Evolutionary conservation across 2,113 vertebrate species (phyloP).

Genomic region (Hemiprocne comata): DNA sequence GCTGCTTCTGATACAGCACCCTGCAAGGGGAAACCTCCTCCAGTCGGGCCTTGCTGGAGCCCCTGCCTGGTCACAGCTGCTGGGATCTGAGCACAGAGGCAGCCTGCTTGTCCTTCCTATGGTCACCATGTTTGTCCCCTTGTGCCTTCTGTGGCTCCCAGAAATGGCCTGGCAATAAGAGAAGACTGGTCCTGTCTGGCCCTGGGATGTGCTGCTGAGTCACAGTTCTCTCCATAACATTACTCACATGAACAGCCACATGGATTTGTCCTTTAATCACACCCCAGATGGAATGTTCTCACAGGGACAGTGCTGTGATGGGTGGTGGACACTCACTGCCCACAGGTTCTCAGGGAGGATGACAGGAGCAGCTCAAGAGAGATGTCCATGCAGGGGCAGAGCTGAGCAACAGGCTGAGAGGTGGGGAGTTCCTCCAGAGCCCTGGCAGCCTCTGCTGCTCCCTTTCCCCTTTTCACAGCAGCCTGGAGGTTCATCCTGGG

Average conservation of each 20-base stretch:
- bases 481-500: neutral
- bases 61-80: neutral
- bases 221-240: neutral
- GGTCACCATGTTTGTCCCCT: neutral
- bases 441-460: fast-evolving
- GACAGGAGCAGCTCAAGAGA: neutral
- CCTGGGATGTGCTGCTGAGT: neutral
- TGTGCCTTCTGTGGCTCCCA: neutral
- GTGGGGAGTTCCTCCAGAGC: neutral
- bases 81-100: neutral
- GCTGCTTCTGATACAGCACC: neutral
- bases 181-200: neutral
- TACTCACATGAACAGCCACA: neutral
- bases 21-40: neutral
- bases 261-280: conserved; percentile 47
- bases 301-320: neutral
- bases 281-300: neutral
- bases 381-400: neutral
- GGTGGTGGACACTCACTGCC: neutral
- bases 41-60: neutral
- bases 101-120: neutral
- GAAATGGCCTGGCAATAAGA: conserved; percentile 69
- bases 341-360: neutral
- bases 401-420: neutral
- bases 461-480: neutral